phyloP scores from a whole-genome alignment of 2,888 invertebrate genomes.

The Vandiemenella viatica region DNA sequence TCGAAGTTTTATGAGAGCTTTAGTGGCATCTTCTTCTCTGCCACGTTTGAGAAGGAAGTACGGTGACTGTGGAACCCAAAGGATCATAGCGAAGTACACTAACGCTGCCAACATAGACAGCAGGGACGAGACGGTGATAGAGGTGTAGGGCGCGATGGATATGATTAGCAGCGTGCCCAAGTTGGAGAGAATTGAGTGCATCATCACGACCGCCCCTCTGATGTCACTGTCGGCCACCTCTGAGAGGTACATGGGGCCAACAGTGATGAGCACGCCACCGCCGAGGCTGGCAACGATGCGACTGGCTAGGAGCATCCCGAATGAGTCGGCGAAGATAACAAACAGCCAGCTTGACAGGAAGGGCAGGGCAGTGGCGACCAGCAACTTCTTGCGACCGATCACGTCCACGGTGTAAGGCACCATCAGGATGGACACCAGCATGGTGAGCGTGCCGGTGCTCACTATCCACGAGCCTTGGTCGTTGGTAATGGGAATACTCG shows the following conservation, averaged over 20 bases:
- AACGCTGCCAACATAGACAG: too few relatives aligned
- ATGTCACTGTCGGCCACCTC: conserved; percentile 41
- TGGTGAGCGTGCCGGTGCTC: background rate
- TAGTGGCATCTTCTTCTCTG: too few relatives aligned
- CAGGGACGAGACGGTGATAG: too few relatives aligned
- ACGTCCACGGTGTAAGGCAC: conserved; percentile 20
- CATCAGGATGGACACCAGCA: conserved; percentile 14
- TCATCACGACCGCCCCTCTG: conserved; percentile 39
- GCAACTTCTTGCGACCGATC: conserved; percentile 23
- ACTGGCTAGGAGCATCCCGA: conserved; percentile 26
- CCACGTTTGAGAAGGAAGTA: too few relatives aligned
- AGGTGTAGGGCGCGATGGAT: too few relatives aligned
- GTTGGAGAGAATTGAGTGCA: too few relatives aligned
- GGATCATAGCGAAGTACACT: too few relatives aligned
- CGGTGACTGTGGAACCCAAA: too few relatives aligned
- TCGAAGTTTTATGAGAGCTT: too few relatives aligned
- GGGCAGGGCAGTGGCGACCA: conserved; percentile 23
- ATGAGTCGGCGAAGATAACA: conserved; percentile 21
- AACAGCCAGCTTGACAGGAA: conserved; percentile 24
- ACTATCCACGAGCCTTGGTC: conserved; percentile 24
- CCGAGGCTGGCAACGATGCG: conserved; percentile 32
- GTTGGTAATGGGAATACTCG: conserved; percentile 22
- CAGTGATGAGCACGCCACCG: conserved; percentile 31
- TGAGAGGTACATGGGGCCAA: conserved; percentile 40
- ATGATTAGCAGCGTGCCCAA: too few relatives aligned